Evolutionary conservation across 1,140 invertebrate genomes (phyloP), one percentile per base, ranked within the genome.

Genomic region (Apolygus lucorum): DNA sequence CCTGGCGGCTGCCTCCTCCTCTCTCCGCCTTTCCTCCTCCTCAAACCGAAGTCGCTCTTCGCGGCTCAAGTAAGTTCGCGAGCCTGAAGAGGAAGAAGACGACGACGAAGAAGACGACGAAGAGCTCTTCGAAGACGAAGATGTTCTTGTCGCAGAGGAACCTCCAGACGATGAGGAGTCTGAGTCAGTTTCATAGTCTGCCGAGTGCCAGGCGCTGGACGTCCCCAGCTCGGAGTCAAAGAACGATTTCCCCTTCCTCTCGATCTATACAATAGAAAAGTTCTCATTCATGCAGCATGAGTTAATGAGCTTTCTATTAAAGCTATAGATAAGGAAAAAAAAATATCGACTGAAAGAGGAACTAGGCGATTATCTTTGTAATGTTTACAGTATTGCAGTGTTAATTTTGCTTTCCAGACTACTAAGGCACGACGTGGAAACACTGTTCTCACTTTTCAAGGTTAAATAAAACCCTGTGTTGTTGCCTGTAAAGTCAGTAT

Each of bases 51-150:
- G n/a, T 17, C 22, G 17, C 17, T 52, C 52, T 2, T 63, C 69
- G 1, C 34, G 27, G 29, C 13, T 24, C 24, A 24, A 17, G 28
- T 42, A 67, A 24, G 42, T 14, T 17, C 42, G 28, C 17, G 59
- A 11, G 34, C 34, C 34, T 17, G 34, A 64, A 22, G 68, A 68
- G 28, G 71, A 68, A 29, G 64, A 69, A n/a, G 70, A 70, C 17
- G n/a, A 22, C 2, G 34, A 70, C 0, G 28, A 70, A 25, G 82
- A 81, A 29, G 82, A 82, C 26, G 84, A 83, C 14, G 84, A 85
- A 63, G 86, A 86, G 14, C 86, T 88, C 76, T 83, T 87, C 28
- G 87, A 90, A 69, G 88, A 90, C 70, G 87, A 90, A 28, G 29
- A 66, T 34, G 34, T 49, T 17, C 34, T 17, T 49, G n/a, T n/a